A percentile compares a stretch with the other conserved stretches of the same genome.
Conservation (phyloP, 2,113 vertebrate genomes). For the Phalacrocorax brasilianus region DNA sequence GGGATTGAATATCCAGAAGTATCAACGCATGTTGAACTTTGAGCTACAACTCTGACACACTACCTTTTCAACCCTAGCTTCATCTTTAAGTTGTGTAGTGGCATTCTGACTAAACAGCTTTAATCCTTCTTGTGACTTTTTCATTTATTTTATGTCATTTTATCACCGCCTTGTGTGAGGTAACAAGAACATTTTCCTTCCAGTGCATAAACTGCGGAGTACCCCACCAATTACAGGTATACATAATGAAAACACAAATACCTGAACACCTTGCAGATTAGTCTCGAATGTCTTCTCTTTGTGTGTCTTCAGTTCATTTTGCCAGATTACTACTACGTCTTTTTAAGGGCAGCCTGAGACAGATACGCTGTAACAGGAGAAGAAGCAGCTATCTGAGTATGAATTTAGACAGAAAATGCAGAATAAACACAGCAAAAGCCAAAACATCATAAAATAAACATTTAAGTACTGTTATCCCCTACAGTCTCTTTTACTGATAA, state of each 20-base stretch:
- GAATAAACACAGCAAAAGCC: not conserved
- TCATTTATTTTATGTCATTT: not conserved
- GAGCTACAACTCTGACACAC: not conserved
- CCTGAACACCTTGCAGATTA: not conserved
- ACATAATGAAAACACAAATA: not conserved
- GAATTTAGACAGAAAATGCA: not conserved
- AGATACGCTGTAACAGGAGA: not conserved
- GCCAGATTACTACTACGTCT: not conserved
- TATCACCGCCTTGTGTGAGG: not conserved
- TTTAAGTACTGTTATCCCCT: not conserved
- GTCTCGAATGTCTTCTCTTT: not conserved
- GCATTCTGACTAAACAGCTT: not conserved
- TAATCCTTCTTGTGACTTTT: not conserved
- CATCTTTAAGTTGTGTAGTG: not conserved
- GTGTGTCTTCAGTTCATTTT: not conserved
- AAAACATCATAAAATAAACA: slow-evolving; percentile 2
- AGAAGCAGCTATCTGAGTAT: not conserved
- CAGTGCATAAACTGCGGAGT: not conserved
- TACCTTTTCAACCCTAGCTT: not conserved
- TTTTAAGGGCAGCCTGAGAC: not conserved
- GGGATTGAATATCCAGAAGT: not conserved
- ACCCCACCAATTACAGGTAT: not conserved
- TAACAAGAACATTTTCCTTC: not conserved
- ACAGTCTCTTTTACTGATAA: not conserved
- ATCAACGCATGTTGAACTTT: not conserved